These are phyloP conservation scores for Siniperca obscura DNA, from an alignment of 2,797 vertebrate genomes.

Conservation along the genomic window DNA sequence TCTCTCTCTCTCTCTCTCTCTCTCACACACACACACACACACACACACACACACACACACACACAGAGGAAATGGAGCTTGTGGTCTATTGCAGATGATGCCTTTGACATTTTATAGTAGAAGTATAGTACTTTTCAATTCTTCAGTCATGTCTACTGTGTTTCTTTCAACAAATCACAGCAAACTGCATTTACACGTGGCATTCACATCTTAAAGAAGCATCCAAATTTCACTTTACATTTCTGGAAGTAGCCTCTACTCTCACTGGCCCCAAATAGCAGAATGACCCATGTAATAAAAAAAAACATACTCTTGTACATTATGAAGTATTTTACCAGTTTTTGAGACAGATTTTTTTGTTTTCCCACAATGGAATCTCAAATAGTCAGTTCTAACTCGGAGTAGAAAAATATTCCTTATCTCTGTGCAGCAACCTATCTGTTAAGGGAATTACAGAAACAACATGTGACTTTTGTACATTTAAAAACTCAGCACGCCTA, in stretches of 20 bases:
- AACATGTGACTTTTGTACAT: slow-evolving; percentile 56
- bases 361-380: slow-evolving; percentile 40
- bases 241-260: slow-evolving; percentile 8
- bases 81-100: slow-evolving; percentile 42
- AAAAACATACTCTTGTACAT: slow-evolving; percentile 4
- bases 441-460: slow-evolving; percentile 62
- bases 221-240: slow-evolving; percentile 15
- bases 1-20: neutral
- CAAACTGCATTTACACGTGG: slow-evolving; percentile 40
- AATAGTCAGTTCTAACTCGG: slow-evolving; percentile 29
- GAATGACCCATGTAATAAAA: slow-evolving; percentile 11
- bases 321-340: slow-evolving; percentile 13
- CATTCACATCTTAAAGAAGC: slow-evolving; percentile 17
- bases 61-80: slow-evolving; percentile 26
- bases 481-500: slow-evolving; percentile 52
- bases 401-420: slow-evolving; percentile 58
- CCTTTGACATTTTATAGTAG: slow-evolving; percentile 63
- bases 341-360: slow-evolving; percentile 14
- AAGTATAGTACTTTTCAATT: slow-evolving; percentile 29
- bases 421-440: slow-evolving; percentile 49
- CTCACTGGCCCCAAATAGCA: slow-evolving; percentile 10
- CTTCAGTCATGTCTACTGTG: slow-evolving; percentile 29
- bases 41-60: slow-evolving; percentile 12
- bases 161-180: slow-evolving; percentile 52
- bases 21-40: slow-evolving; percentile 7